A percentile compares a stretch with the other conserved stretches of the same genome.
Evolutionary conservation across 2,797 vertebrate genomes (phyloP).

Genomic region (Pachyuromys duprasi): DNA sequence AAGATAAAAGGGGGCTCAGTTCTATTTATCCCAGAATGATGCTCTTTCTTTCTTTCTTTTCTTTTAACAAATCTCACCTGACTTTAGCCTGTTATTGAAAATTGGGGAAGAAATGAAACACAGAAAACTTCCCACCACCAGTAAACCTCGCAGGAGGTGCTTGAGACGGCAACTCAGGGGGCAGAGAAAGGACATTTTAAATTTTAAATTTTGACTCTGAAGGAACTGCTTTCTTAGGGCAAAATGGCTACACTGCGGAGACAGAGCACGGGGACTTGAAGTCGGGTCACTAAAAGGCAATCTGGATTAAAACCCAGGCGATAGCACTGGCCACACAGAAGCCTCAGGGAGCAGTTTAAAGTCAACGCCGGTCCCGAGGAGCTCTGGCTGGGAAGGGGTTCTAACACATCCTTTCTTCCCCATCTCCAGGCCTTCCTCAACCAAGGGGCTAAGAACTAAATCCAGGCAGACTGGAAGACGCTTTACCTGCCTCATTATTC

Average conservation of each 20-base stretch:
- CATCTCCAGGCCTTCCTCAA: conserved; percentile 10
- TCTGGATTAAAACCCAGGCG: neutral
- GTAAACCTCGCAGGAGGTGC: neutral
- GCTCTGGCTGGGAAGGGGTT: neutral
- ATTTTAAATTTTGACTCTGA: neutral
- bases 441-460: conserved; percentile 55
- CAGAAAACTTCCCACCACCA: neutral
- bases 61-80: conserved; percentile 41
- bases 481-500: conserved; percentile 64
- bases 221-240: neutral
- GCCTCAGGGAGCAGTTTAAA: neutral
- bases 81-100: conserved; percentile 27
- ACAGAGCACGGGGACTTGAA: conserved; percentile 23
- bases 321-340: neutral
- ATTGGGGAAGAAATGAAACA: conserved; percentile 34
- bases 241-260: conserved; percentile 43
- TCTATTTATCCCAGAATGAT: conserved; percentile 45
- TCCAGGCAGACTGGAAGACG: conserved; percentile 63
- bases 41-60: no score
- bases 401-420: neutral
- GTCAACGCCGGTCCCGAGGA: neutral
- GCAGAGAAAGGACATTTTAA: neutral
- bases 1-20: neutral
- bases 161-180: conserved; percentile 22
- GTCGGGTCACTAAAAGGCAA: conserved; percentile 23